Percentiles rank a stretch among this genome's conserved stretches.
phyloP scores from a whole-genome alignment of 1,140 invertebrate species.

The Drosophila nigromelanica region DNA sequence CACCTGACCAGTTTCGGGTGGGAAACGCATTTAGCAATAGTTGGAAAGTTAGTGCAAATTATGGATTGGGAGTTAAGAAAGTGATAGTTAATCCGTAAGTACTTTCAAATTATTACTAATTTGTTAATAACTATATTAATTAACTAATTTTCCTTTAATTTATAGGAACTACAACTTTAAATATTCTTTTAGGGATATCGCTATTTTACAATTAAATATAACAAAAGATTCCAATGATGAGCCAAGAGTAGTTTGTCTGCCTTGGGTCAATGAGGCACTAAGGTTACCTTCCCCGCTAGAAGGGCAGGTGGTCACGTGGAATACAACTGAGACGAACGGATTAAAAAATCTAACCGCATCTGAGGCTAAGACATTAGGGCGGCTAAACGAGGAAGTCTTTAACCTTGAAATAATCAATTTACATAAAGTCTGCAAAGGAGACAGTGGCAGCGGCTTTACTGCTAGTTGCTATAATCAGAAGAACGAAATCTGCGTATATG shows the following conservation, averaged over 20 bases:
- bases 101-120: not conserved
- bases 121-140: not conserved
- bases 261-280: not conserved
- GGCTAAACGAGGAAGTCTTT: too few species aligned
- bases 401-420: too few species aligned
- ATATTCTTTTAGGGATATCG: not conserved
- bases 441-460: slow-evolving; percentile 31
- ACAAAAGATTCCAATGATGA: rapidly evolving
- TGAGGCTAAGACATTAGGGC: too few species aligned
- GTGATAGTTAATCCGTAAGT: not conserved
- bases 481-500: slow-evolving; percentile 1
- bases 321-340: not conserved
- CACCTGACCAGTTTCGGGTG: not conserved
- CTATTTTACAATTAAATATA: not conserved
- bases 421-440: slow-evolving; percentile 7
- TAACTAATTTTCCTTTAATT: not conserved
- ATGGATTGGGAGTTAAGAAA: not conserved
- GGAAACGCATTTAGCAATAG: not conserved
- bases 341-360: not conserved
- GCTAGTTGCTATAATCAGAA: not conserved
- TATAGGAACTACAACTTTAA: not conserved
- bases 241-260: slow-evolving; percentile 10
- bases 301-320: not conserved
- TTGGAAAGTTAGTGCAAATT: not conserved
- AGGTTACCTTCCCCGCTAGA: not conserved